phyloP scores from a whole-genome alignment of 2,113 vertebrate genomes.

The Elaphurus davidianus region DNA sequence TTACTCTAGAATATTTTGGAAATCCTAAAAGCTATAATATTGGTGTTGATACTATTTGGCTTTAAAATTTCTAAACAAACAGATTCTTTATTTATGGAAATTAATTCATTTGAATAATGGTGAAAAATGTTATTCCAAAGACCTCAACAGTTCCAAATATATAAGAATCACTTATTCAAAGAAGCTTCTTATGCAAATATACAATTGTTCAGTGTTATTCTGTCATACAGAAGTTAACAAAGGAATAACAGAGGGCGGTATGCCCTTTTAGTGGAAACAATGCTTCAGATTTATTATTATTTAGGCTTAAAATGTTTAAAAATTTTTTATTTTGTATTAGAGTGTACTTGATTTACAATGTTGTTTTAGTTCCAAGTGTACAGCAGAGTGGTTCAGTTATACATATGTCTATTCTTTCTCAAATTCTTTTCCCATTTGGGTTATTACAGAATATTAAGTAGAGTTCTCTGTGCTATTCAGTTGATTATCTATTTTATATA shows the following conservation, averaged over 20 bases:
- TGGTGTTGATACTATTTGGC: neutral
- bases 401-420: neutral
- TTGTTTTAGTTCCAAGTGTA: neutral
- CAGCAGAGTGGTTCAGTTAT: neutral
- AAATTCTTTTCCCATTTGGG: neutral
- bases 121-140: neutral
- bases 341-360: neutral
- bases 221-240: neutral
- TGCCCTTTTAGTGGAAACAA: neutral
- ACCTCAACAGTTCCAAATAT: neutral
- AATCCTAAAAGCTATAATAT: neutral
- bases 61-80: neutral
- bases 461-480: neutral
- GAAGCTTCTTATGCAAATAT: neutral
- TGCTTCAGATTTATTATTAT: neutral
- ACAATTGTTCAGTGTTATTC: neutral
- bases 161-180: neutral
- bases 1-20: conserved; percentile 2
- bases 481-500: neutral
- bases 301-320: neutral
- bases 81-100: neutral
- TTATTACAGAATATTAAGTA: neutral
- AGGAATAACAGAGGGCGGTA: neutral
- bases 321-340: neutral
- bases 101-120: neutral